These are phyloP conservation scores for Apus apus DNA, from an alignment of 2,113 vertebrate species.

Conservation along the genomic window DNA sequence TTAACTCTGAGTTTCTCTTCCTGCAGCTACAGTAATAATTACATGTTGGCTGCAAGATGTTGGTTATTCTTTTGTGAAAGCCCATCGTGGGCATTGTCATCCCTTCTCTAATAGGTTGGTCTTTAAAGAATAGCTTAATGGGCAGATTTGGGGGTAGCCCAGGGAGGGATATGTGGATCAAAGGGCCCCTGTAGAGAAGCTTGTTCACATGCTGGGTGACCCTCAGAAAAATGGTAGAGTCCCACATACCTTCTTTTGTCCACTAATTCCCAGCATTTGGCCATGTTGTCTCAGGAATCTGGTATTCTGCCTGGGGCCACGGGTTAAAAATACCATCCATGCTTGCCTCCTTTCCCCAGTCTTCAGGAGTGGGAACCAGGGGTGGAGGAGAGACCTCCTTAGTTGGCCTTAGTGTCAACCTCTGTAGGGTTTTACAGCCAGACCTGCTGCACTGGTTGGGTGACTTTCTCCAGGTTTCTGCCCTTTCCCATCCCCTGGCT, in stretches of 20 bases:
- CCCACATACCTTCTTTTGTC: fast-evolving
- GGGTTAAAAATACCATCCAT: fast-evolving
- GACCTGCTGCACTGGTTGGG: fast-evolving
- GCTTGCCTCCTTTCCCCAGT: neutral
- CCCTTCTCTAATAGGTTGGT: neutral
- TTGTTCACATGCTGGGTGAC: neutral
- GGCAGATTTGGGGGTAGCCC: neutral
- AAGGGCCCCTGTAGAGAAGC: neutral
- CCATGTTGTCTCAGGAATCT: neutral
- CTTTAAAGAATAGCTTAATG: neutral
- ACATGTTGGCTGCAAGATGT: neutral
- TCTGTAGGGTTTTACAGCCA: neutral
- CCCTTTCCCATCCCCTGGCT: neutral
- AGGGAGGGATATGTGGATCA: neutral
- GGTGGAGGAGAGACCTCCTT: neutral
- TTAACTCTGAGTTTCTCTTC: neutral
- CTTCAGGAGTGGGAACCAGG: neutral
- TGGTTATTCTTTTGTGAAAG: neutral
- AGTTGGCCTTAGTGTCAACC: neutral
- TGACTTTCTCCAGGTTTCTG: neutral
- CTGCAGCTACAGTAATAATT: neutral
- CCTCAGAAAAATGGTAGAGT: neutral
- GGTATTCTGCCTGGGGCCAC: neutral
- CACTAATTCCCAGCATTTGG: neutral
- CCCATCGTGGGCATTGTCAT: neutral